A percentile compares a stretch with the other conserved stretches of the same genome.
phyloP scores from a whole-genome alignment of 2,888 invertebrate genomes.

The Mythimna albipuncta region DNA sequence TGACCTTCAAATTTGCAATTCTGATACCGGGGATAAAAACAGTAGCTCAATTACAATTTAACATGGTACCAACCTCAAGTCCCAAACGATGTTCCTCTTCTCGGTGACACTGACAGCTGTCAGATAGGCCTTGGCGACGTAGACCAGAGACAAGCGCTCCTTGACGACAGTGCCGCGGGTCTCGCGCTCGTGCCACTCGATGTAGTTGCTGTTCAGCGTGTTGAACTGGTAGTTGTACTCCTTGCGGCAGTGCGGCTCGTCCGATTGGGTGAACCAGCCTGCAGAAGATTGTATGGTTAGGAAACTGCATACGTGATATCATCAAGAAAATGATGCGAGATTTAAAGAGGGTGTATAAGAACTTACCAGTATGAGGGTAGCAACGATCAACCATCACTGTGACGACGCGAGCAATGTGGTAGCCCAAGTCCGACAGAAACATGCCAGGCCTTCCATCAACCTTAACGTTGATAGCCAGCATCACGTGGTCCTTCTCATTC shows the following conservation, averaged over 20 bases:
- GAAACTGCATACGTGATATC: not conserved
- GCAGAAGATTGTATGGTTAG: constrained; percentile 22
- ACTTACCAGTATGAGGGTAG: constrained; percentile 96
- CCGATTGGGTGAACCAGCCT: constrained; percentile 96
- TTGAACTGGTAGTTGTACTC: constrained; percentile 96
- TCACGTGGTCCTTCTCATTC: constrained; percentile 97
- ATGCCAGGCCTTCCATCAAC: constrained; percentile 94
- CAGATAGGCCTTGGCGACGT: constrained; percentile 94
- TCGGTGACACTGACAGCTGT: constrained; percentile 96
- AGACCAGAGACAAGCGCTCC: constrained; percentile 93
- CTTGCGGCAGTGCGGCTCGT: constrained; percentile 94
- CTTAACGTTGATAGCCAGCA: constrained; percentile 94
- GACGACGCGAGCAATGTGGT: constrained; percentile 96
- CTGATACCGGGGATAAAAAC: not conserved
- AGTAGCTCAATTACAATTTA: not conserved
- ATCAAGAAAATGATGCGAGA: not conserved
- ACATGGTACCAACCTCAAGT: constrained; percentile 89
- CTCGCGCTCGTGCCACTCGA: constrained; percentile 96
- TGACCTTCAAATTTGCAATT: too few relatives aligned
- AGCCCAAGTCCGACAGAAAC: constrained; percentile 96
- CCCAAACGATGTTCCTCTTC: constrained; percentile 96
- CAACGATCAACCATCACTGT: constrained; percentile 96
- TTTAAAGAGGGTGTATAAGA: not conserved
- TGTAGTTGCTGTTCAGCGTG: constrained; percentile 93
- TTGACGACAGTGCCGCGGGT: constrained; percentile 92